Evolutionary conservation across 1,140 invertebrate genomes (phyloP).

Genomic region (Hyphantria cunea): DNA sequence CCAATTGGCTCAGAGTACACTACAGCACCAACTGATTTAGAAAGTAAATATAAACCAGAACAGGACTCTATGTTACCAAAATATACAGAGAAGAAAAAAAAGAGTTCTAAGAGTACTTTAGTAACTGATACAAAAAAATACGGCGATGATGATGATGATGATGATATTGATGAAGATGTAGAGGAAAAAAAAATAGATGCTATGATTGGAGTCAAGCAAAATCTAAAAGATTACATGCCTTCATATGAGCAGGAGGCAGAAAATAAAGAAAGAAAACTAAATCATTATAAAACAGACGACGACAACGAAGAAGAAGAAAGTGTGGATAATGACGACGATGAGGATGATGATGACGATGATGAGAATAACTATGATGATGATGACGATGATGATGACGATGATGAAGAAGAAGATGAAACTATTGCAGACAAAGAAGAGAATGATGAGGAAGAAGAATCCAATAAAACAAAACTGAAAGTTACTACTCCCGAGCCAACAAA

Average conservation of each 20-base stretch:
- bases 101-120: slow-evolving; percentile 62
- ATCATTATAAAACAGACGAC: slow-evolving; percentile 28
- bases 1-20: slow-evolving; percentile 15
- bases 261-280: slow-evolving; percentile 21
- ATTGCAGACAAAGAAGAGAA: slow-evolving; percentile 25
- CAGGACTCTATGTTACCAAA: slow-evolving; percentile 43
- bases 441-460: slow-evolving; percentile 24
- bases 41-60: slow-evolving; percentile 19
- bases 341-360: slow-evolving; percentile 1
- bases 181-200: slow-evolving; percentile 65
- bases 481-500: slow-evolving; percentile 61
- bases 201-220: slow-evolving; percentile 62
- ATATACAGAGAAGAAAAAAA: slow-evolving; percentile 70
- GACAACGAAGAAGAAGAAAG: slow-evolving; percentile 36
- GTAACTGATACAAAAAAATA: slow-evolving; percentile 71
- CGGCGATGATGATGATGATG: slow-evolving; percentile 54
- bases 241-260: slow-evolving; percentile 60
- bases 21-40: slow-evolving; percentile 12
- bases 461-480: slow-evolving; percentile 31
- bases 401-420: slow-evolving; percentile 34
- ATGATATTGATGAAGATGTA: slow-evolving; percentile 54
- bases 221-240: slow-evolving; percentile 69
- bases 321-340: background rate
- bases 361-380: no score
- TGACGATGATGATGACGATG: background rate